Base-by-base conservation (phyloP, 2,888 invertebrate genomes). In the Pseudococcus viburni region DNA sequence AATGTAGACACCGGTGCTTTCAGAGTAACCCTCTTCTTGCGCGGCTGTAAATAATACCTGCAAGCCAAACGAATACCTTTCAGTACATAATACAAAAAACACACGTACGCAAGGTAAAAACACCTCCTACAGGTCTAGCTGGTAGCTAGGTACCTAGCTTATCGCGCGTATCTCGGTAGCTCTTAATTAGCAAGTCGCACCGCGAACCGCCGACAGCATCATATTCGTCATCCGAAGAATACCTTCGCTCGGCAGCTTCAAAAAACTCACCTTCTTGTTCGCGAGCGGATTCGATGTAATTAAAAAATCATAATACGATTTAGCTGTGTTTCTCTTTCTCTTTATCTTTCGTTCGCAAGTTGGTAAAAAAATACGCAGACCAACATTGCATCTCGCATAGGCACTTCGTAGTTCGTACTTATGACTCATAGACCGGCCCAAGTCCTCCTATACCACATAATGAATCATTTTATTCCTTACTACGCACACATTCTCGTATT, bases 1-100 rank as follows among this genome's bases (percentile, higher is more conserved):
- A 89, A 83, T 5, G 83, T 86, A 1, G 90, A 88, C 12, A 85
- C 88, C 39, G 89, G 86, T 15, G 85, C 86, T 86, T 89, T 89
- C 9, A 96, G 95, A 55, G 96, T 96, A 42, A 95, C 95, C 90
- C 90, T 91, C 86, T 94, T 94, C 91, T 92, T 94, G 91, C 94
- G 94, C 17, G 95, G 95, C 91, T 95, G 95, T 83, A 96, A 92
- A 91, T 94, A 95, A 91, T 96, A 96, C 96, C 96, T 96, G 91
- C 64, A 91, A n/a, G n/a, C n/a, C 4, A 55, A 55, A 55, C 55
- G 55, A 55, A 42, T 42, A 42, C 42, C 42, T 42, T 42, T 42
- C 42, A 42, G 42, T 55, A 55, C n/a, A 55, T n/a, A n/a, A n/a
- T n/a, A n/a, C n/a, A n/a, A n/a, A 1, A 55, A 3, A 55, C 17